Evolutionary conservation across 2,113 vertebrate genomes (phyloP).

Genomic region (Motacilla tschutschensis): DNA sequence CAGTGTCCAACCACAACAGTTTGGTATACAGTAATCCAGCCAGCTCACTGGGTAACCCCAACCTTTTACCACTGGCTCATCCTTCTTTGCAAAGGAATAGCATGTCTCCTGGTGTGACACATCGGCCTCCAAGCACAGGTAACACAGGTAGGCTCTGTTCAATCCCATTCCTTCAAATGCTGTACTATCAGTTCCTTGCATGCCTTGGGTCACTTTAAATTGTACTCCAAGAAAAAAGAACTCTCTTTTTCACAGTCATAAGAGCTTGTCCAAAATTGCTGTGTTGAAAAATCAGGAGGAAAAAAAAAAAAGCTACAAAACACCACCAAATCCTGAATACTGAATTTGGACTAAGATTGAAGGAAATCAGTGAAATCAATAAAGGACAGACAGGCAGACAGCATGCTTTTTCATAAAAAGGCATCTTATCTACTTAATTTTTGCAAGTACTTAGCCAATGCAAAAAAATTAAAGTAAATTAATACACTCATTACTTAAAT

Average conservation of each 20-base stretch:
- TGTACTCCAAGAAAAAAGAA: neutral
- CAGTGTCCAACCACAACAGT: slow-evolving; percentile 96
- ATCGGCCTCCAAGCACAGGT: slow-evolving; percentile 98
- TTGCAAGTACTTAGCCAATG: neutral
- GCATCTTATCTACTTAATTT: neutral
- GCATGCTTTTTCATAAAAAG: neutral
- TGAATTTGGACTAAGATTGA: neutral
- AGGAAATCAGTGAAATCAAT: slow-evolving; percentile 12
- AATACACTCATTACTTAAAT: neutral
- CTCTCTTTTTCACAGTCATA: neutral
- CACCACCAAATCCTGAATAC: too few relatives aligned
- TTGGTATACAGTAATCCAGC: slow-evolving; percentile 94
- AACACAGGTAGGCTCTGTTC: slow-evolving; percentile 77
- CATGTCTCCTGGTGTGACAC: slow-evolving; percentile 96
- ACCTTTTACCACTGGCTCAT: slow-evolving; percentile 94
- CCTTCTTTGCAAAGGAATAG: slow-evolving; percentile 97
- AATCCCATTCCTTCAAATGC: neutral
- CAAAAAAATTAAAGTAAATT: neutral
- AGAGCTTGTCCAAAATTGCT: neutral
- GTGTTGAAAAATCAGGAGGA: neutral
- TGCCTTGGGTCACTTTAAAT: neutral
- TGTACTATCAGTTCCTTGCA: neutral
- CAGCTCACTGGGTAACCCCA: slow-evolving; percentile 94
- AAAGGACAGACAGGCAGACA: neutral
- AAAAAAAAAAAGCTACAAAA: neutral